Conservation (phyloP, 2,797 vertebrate genomes). For the Spatula clypeata region DNA sequence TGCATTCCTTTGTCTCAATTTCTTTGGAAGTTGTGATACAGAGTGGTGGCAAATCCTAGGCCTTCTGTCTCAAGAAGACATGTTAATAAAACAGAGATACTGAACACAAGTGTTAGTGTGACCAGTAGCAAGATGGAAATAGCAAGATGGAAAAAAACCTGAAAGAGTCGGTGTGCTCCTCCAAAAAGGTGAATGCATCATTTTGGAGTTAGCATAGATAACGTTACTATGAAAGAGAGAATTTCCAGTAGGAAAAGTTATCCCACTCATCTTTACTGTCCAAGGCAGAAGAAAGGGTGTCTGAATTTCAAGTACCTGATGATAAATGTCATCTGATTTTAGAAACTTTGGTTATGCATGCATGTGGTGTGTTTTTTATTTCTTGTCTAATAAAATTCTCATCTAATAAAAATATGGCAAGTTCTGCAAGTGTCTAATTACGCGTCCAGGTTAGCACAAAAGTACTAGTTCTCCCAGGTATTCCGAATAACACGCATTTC, state of each 20-base stretch:
- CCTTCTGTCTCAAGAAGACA: rapidly evolving
- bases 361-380: background rate
- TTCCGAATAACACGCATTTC: background rate
- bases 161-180: background rate
- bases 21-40: background rate
- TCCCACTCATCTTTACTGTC: background rate
- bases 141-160: background rate
- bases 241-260: background rate
- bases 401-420: background rate
- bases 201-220: background rate
- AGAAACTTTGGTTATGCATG: background rate
- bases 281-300: background rate
- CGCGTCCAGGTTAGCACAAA: background rate
- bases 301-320: background rate
- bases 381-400: background rate
- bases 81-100: background rate
- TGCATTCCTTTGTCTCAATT: background rate
- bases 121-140: background rate
- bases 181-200: background rate
- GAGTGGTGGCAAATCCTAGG: background rate
- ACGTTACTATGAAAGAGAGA: background rate
- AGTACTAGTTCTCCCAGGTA: background rate
- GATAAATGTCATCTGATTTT: background rate
- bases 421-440: background rate
- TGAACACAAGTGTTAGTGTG: background rate